These are phyloP conservation scores for Battus philenor DNA, from an alignment of 1,140 invertebrate genomes.

Conservation along the genomic window DNA sequence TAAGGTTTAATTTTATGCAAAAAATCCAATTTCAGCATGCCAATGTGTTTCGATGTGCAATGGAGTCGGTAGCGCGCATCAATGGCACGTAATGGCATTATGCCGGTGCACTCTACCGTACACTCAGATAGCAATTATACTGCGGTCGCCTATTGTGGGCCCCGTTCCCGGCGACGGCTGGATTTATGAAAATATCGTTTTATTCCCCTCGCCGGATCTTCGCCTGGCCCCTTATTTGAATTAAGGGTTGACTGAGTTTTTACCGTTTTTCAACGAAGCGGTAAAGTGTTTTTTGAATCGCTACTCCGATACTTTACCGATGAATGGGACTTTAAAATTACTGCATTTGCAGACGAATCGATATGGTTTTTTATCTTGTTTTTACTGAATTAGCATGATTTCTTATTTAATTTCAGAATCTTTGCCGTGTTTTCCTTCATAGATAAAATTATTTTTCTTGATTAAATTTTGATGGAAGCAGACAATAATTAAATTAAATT, in stretches of 20 bases:
- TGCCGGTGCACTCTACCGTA: slow-evolving; percentile 7
- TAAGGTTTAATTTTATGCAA: too few species aligned
- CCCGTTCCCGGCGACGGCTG: background rate
- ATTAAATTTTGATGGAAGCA: too few species aligned
- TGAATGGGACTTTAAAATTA: background rate
- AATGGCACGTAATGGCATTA: slow-evolving; percentile 14
- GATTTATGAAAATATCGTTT: slow-evolving; percentile 12
- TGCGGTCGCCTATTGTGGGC: slow-evolving; percentile 11
- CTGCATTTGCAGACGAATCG: background rate
- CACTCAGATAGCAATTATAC: slow-evolving; percentile 12
- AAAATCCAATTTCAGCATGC: too few species aligned
- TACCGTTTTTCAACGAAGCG: slow-evolving; percentile 8
- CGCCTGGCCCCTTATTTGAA: slow-evolving; percentile 5
- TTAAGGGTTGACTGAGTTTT: slow-evolving; percentile 12
- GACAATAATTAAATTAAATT: too few species aligned
- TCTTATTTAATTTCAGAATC: too few species aligned
- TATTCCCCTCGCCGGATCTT: slow-evolving; percentile 8
- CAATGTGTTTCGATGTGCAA: slow-evolving; percentile 1
- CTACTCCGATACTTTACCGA: background rate
- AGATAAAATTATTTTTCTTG: too few species aligned
- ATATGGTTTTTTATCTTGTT: too few species aligned
- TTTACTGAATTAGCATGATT: too few species aligned
- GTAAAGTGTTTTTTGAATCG: slow-evolving; percentile 7
- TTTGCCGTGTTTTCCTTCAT: too few species aligned
- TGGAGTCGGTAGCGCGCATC: slow-evolving; percentile 13